Percentiles rank a stretch among this genome's conserved stretches.
Conservation (phyloP, 2,888 invertebrate species). For the Dioctria rufipes region DNA sequence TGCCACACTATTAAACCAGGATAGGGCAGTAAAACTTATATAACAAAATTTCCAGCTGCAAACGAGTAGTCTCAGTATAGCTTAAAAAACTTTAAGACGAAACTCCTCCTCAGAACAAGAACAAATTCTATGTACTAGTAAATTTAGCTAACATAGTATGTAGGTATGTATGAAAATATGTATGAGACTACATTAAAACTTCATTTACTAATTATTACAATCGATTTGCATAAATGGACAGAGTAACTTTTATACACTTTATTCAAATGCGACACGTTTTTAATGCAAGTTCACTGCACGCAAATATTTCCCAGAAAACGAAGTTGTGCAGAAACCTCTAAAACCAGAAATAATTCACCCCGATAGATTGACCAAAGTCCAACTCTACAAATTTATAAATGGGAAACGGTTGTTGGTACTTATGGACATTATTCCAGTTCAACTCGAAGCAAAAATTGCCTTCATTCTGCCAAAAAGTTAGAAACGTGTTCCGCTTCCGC, state of each 20-base stretch:
- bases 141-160: too few relatives aligned
- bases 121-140: too few relatives aligned
- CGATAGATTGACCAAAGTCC: neutral
- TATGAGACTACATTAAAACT: too few relatives aligned
- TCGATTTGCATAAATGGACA: neutral
- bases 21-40: too few relatives aligned
- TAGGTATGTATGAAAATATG: too few relatives aligned
- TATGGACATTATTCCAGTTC: constrained; percentile 7
- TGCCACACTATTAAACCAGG: too few relatives aligned
- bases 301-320: neutral
- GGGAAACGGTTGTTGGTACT: constrained; percentile 13
- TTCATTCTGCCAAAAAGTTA: constrained; percentile 49
- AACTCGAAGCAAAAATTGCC: constrained; percentile 38
- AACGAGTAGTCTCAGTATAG: too few relatives aligned
- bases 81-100: too few relatives aligned
- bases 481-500: constrained; percentile 47
- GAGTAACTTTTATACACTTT: neutral
- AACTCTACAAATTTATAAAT: neutral
- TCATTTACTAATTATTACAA: neutral
- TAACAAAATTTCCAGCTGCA: too few relatives aligned
- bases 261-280: neutral
- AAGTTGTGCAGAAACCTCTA: constrained; percentile 12
- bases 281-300: neutral
- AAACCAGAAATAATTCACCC: constrained; percentile 10
- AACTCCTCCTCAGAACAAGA: too few relatives aligned